These are phyloP conservation scores for Sinelater perroti DNA, from an alignment of 2,888 invertebrate genomes.

Conservation along the genomic window DNA sequence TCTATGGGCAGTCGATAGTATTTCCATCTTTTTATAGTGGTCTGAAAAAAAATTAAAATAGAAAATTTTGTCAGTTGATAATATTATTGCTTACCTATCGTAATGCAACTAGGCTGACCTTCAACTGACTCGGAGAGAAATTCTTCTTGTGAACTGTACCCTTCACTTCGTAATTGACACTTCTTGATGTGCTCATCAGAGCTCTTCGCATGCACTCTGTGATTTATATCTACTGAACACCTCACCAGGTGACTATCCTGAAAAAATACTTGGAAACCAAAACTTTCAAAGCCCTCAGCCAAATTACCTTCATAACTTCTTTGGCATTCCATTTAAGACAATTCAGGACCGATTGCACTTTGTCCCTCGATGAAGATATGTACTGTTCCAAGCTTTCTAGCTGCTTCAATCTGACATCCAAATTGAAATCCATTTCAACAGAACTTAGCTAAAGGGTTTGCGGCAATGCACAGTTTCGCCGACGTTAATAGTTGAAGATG, in stretches of 20 bases:
- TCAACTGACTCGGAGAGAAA: slow-evolving; percentile 60
- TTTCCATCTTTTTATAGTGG: slow-evolving; percentile 58
- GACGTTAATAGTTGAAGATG: slow-evolving; percentile 3
- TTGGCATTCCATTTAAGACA: slow-evolving; percentile 54
- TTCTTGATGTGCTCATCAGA: slow-evolving; percentile 59
- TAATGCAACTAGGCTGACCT: slow-evolving; percentile 50
- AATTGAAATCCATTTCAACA: slow-evolving; percentile 57
- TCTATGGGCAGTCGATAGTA: slow-evolving; percentile 49
- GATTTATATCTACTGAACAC: slow-evolving; percentile 62
- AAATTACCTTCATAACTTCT: slow-evolving; percentile 52
- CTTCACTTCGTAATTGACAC: slow-evolving; percentile 62
- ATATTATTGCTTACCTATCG: slow-evolving; percentile 53
- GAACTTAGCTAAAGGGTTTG: neutral
- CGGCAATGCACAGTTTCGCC: slow-evolving; percentile 2
- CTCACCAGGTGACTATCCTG: slow-evolving; percentile 53
- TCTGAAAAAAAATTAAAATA: slow-evolving; percentile 53
- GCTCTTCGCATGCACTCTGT: slow-evolving; percentile 59
- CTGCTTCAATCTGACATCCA: slow-evolving; percentile 58
- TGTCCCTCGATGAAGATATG: slow-evolving; percentile 55
- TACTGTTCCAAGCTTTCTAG: slow-evolving; percentile 58
- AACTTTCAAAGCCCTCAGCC: too few relatives aligned
- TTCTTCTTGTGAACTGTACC: slow-evolving; percentile 59
- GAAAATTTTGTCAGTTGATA: slow-evolving; percentile 9
- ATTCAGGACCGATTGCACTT: slow-evolving; percentile 54
- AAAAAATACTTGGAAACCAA: too few relatives aligned